Base-by-base conservation (phyloP, 2,797 vertebrate species). In the Rhynchotus rufescens region DNA sequence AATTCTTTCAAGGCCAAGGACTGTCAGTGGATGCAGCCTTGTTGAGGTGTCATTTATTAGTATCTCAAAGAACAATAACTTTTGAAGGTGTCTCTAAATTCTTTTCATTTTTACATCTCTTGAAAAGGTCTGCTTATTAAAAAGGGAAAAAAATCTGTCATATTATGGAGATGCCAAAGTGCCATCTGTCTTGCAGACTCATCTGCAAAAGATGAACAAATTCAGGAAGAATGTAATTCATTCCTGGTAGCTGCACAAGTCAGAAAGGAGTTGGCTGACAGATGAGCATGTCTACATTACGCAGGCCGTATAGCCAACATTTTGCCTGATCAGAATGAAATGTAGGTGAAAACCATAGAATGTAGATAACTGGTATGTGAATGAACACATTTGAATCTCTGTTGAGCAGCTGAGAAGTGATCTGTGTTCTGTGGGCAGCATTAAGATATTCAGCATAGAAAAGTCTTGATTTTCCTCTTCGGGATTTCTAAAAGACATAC, bases 1-100 rank as follows among this genome's bases (percentile, higher is more conserved):
- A 96, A 93, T 97, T 96, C 81, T 97, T 93, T 97, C 96, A 97
- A 75, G 88, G 79, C 93, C 92, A 74, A 95, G 95, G 95, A 92
- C 92, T 93, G 86, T 94, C 76, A 86, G n/a, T 93, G 47, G 86
- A 80, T 66, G 68, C 60, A 88, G 73, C 45, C 32, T 72, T 88
- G 38, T 25, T 79, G 47, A 75, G 91, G 26, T 83, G 60, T 83
- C 66, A 83, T 92, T 91, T 92, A 68, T 80, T 69, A 90, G 10
- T 66, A 78, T 85, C 47, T 92, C 34, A 45, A 73, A 62, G 67
- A 87, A 85, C 38, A 85, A 25, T 80, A 87, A 44, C 15, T 84
- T 81, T 60, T 71, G 6, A 11, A 12, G 84, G n/a, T 42, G 42
- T 79, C 8, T 74, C 3, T 40, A 26, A 67, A 56, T 40, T 4